These are phyloP conservation scores for Aulostomus chinensis DNA, from an alignment of 2,797 vertebrate species.

Conservation along the genomic window DNA sequence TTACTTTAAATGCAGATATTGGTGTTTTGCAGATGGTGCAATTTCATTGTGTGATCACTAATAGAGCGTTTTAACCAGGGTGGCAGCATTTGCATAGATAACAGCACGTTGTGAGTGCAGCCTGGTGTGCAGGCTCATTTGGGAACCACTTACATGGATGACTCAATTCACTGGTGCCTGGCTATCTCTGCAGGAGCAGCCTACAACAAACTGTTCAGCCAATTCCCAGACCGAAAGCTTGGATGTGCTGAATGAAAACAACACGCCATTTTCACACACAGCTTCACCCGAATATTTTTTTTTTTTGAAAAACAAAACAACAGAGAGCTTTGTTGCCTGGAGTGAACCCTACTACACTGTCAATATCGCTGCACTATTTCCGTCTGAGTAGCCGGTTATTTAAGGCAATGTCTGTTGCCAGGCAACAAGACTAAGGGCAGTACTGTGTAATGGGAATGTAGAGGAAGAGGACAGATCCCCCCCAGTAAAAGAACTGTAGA, in stretches of 20 bases:
- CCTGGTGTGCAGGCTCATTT: conserved; percentile 65
- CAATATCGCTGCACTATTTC: conserved; percentile 74
- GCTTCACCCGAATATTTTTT: conserved; percentile 23
- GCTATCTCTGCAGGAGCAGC: conserved; percentile 46
- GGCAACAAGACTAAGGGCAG: conserved; percentile 80
- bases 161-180: conserved; percentile 55
- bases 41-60: conserved; percentile 44
- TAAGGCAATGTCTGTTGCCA: conserved; percentile 84
- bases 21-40: conserved; percentile 40
- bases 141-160: conserved; percentile 61
- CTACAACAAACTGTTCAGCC: conserved; percentile 13
- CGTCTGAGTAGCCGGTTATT: conserved; percentile 75
- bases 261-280: conserved; percentile 41
- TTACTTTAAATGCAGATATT: conserved; percentile 16
- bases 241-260: conserved; percentile 23
- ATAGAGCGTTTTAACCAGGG: conserved; percentile 34
- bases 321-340: conserved; percentile 65
- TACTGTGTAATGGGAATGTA: conserved; percentile 65
- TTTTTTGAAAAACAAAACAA: conserved; percentile 23
- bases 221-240: conserved; percentile 11
- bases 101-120: conserved; percentile 59
- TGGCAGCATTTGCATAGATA: conserved; percentile 68
- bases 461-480: conserved; percentile 62
- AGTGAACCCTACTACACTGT: conserved; percentile 69
- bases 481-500: conserved; percentile 46